Evolutionary conservation across 2,113 vertebrate species (phyloP), one percentile per base, ranked within the genome.

Genomic region (Perognathus longimembris): DNA sequence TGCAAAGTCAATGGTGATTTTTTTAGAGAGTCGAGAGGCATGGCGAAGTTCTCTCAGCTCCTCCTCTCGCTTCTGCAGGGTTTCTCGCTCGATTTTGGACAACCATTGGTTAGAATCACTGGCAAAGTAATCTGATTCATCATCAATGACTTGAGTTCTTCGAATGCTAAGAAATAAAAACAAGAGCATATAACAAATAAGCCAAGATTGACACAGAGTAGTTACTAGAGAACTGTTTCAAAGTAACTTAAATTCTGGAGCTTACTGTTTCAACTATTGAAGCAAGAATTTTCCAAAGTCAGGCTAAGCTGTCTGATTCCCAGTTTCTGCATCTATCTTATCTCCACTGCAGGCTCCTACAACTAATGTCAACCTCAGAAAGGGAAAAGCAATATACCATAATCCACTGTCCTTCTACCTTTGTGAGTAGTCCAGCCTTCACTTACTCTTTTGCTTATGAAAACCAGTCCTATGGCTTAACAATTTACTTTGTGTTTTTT

Each of bases 91-190:
- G 50, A 97, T 92, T 73, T 98, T 98, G 15, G 99, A 99, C 3
- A 99, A 97, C 99, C 99, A 99, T 97, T 99, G 99, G 96, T 99
- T 99, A 96, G 99, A 99, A 92, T 99, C 99, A 0, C 98, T 97
- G 34, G 99, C 98, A 96, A 99, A 99, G 97, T 99, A 99, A 98
- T 99, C 99, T 0, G 98, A 99, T 79, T 99, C 99, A 11, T 99
- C 99, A 8, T 99, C 99, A 17, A 99, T 98, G 69, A 99, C 99
- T 95, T 99, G 99, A 0, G 99, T 99, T 75, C 99, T 99, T 38
- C 98, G 98, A 88, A 98, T 98, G 4, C 99, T 99, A 85, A 94
- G 96, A 32, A 2, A 76, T 95, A 64, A 78, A 50, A 50, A 74
- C 45, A 45, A 64, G 0, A 88, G 64, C 1, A 73, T 34, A 34